These are phyloP conservation scores for Lophotriccus pileatus DNA, from an alignment of 2,797 vertebrate species.

Conservation along the genomic window DNA sequence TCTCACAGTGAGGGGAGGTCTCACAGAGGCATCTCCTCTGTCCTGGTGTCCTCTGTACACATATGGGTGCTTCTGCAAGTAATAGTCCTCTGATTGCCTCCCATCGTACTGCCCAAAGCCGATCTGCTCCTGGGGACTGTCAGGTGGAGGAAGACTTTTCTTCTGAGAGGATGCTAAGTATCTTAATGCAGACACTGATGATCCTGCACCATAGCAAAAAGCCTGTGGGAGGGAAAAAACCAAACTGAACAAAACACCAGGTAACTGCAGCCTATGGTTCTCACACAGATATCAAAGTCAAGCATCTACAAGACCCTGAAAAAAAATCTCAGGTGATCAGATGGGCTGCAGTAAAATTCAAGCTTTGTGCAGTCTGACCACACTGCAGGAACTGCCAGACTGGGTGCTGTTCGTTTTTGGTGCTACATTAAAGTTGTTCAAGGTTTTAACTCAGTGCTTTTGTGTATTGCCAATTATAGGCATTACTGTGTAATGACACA, in stretches of 20 bases:
- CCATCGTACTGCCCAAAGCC: background rate
- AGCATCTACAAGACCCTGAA: background rate
- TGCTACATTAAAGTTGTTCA: background rate
- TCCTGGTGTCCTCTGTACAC: background rate
- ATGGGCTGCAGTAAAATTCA: accelerated
- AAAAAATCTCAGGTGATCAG: background rate
- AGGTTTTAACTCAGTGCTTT: background rate
- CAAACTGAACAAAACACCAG: background rate
- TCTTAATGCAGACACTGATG: conserved; percentile 59
- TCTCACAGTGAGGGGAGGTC: background rate
- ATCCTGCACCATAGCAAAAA: conserved; percentile 76
- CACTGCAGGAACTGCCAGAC: background rate
- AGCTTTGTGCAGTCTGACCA: background rate
- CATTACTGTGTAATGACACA: background rate
- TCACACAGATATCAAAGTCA: background rate
- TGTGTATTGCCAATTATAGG: background rate
- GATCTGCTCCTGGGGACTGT: background rate
- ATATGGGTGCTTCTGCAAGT: background rate
- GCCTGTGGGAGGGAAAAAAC: conserved; percentile 8
- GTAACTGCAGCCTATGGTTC: background rate
- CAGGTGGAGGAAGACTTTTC: conserved; percentile 3
- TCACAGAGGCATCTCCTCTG: conserved; percentile 38
- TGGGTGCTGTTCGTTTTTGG: background rate
- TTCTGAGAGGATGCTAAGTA: conserved; percentile 36
- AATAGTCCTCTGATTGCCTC: background rate